Conservation (phyloP, 2,113 vertebrate species). For the Balaeniceps rex region DNA sequence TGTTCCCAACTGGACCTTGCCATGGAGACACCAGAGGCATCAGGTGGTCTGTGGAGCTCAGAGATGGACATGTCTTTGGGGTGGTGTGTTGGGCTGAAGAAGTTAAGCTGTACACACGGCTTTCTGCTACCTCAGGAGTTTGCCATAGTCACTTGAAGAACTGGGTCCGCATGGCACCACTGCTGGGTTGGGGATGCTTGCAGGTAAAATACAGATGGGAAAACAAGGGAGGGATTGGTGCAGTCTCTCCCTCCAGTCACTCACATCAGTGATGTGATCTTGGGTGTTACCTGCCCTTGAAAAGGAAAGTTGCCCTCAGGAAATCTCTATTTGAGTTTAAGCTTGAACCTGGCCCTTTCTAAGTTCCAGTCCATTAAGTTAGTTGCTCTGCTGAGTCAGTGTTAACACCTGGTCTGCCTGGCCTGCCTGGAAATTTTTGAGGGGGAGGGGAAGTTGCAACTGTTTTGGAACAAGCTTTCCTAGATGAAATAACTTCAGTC, state of each 20-base stretch:
- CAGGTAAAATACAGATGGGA: neutral
- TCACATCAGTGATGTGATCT: neutral
- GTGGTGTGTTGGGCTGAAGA: neutral
- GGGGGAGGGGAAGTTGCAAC: neutral
- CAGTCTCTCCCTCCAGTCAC: neutral
- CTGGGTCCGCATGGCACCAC: neutral
- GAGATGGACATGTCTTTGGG: neutral
- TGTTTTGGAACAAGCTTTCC: neutral
- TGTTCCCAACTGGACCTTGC: neutral
- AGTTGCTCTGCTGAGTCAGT: neutral
- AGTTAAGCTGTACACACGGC: rapidly evolving
- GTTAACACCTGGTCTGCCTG: neutral
- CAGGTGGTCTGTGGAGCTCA: neutral
- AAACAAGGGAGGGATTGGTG: neutral
- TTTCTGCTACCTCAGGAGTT: neutral
- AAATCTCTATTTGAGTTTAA: neutral
- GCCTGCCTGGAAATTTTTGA: neutral
- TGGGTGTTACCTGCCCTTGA: neutral
- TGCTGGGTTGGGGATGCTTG: neutral
- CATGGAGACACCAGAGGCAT: neutral
- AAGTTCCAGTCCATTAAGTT: neutral
- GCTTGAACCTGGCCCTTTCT: neutral
- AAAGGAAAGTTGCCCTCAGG: neutral
- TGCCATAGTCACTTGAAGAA: neutral
- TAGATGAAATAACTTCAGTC: neutral